These are phyloP conservation scores for Drosophila algonquin DNA, from an alignment of 2,888 invertebrate genomes.

Conservation along the genomic window DNA sequence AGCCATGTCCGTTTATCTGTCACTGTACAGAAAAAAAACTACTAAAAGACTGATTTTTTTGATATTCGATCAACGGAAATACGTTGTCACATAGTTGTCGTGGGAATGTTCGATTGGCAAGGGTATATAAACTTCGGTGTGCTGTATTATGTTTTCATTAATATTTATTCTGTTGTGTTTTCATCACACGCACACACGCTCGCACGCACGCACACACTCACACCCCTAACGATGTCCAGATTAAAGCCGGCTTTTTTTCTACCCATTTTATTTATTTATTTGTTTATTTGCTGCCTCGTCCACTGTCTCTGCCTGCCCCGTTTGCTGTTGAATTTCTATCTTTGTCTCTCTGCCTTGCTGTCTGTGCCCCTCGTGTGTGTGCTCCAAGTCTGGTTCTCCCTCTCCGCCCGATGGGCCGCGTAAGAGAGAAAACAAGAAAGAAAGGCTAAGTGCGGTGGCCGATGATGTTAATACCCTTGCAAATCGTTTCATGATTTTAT, in stretches of 20 bases:
- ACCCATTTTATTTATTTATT: constrained; percentile 63
- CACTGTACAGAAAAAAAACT: neutral
- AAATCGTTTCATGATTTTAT: neutral
- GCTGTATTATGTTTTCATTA: neutral
- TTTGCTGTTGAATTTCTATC: constrained; percentile 46
- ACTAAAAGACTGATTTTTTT: no score
- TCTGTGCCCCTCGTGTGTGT: constrained; percentile 30
- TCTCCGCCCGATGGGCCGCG: neutral
- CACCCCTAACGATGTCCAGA: constrained; percentile 47
- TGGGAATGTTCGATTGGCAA: neutral
- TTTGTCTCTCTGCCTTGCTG: constrained; percentile 21
- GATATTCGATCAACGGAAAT: neutral
- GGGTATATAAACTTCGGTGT: neutral
- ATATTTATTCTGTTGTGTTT: constrained; percentile 17
- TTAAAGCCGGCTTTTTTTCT: constrained; percentile 71
- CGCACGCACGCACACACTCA: constrained; percentile 2
- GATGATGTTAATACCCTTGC: neutral
- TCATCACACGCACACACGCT: constrained; percentile 2
- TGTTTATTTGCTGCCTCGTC: constrained; percentile 54
- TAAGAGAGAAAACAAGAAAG: neutral
- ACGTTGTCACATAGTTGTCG: neutral
- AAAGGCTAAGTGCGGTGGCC: neutral
- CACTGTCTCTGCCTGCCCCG: constrained; percentile 16
- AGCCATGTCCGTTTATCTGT: neutral
- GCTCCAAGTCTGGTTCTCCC: constrained; percentile 63